phyloP scores from a whole-genome alignment of 2,888 invertebrate genomes.

The Heliconius cydno region DNA sequence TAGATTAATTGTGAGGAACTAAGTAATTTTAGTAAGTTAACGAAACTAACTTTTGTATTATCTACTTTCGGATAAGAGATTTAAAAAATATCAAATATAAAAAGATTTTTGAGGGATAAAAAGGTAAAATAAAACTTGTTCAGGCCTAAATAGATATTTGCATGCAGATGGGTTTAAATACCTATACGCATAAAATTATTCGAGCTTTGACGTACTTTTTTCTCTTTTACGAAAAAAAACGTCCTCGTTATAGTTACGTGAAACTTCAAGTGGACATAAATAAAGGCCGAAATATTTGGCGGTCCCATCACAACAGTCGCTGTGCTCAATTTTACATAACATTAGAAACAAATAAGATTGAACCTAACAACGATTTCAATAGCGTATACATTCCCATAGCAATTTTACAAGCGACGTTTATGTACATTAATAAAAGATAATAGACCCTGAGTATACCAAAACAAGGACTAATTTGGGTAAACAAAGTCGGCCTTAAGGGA shows the following conservation, averaged over 20 bases:
- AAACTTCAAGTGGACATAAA: slow-evolving; percentile 82
- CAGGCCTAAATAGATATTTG: slow-evolving; percentile 33
- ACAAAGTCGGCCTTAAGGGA: slow-evolving; percentile 52
- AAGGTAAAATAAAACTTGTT: slow-evolving; percentile 19
- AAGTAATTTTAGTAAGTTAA: background rate
- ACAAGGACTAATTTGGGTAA: slow-evolving; percentile 64
- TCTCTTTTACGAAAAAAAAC: slow-evolving; percentile 67
- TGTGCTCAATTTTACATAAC: slow-evolving; percentile 64
- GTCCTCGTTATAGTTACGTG: slow-evolving; percentile 68
- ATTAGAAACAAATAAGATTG: slow-evolving; percentile 50
- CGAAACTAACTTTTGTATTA: background rate
- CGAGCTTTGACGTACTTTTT: slow-evolving; percentile 40
- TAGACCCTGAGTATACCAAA: slow-evolving; percentile 56
- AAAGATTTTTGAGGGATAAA: background rate
- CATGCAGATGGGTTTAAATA: slow-evolving; percentile 44
- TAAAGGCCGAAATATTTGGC: slow-evolving; percentile 80
- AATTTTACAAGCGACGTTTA: slow-evolving; percentile 51
- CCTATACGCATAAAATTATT: slow-evolving; percentile 39
- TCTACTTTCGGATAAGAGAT: background rate
- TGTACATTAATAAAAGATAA: slow-evolving; percentile 64
- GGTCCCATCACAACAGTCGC: slow-evolving; percentile 73
- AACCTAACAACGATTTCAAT: slow-evolving; percentile 45
- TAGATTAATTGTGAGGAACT: background rate
- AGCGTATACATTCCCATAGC: slow-evolving; percentile 49
- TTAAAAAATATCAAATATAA: background rate